Percentiles rank a stretch among this genome's conserved stretches.
These are phyloP conservation scores for Pyrgus malvae DNA, from an alignment of 2,888 invertebrate genomes.

Conservation along the genomic window DNA sequence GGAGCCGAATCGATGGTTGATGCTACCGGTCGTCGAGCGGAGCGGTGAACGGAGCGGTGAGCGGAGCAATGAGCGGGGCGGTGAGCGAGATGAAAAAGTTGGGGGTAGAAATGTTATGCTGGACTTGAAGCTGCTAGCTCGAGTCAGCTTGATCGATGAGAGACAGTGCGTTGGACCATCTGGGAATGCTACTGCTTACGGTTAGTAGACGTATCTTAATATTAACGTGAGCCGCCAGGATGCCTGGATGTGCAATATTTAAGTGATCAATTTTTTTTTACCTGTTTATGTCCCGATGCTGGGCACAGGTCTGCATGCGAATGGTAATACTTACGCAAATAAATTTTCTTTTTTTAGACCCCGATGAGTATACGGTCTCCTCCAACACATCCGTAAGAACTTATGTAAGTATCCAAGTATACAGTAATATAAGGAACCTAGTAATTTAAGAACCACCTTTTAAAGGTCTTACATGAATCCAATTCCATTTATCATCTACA, in stretches of 20 bases:
- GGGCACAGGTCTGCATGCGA: no score
- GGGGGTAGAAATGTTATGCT: constrained; percentile 35
- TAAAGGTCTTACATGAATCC: no score
- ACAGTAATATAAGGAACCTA: no score
- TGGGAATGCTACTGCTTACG: constrained; percentile 66
- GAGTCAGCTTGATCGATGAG: constrained; percentile 63
- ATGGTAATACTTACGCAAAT: background rate
- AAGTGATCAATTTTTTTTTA: no score
- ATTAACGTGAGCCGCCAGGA: no score
- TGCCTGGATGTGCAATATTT: no score
- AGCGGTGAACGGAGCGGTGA: constrained; percentile 36
- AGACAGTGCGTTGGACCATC: constrained; percentile 63
- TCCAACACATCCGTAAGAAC: constrained; percentile 45
- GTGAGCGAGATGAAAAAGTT: background rate
- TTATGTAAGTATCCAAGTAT: constrained; percentile 57
- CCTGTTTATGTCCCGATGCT: no score
- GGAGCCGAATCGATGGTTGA: constrained; percentile 47
- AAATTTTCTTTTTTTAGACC: constrained; percentile 51
- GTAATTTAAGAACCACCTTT: no score
- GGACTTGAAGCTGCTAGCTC: constrained; percentile 59
- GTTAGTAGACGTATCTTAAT: constrained; percentile 41
- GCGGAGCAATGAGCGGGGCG: constrained; percentile 27
- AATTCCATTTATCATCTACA: no score
- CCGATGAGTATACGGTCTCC: constrained; percentile 38
- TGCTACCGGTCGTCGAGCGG: constrained; percentile 53